These are phyloP conservation scores for Lophius piscatorius DNA, from an alignment of 2,113 vertebrate species.

Conservation along the genomic window DNA sequence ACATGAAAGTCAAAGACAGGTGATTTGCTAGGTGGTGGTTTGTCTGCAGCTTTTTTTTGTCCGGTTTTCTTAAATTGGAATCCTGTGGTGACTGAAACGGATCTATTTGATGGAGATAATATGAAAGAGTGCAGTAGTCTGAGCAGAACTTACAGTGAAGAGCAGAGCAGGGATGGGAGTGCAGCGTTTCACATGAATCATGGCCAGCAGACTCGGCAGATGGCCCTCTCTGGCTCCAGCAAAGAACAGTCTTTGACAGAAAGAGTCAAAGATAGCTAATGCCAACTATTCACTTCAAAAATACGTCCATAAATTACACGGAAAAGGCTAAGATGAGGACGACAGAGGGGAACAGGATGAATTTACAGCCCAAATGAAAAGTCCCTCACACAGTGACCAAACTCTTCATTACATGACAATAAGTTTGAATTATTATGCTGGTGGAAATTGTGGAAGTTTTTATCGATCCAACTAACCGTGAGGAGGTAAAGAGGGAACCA, in stretches of 20 bases:
- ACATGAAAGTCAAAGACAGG: background rate
- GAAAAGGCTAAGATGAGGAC: background rate
- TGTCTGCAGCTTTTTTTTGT: background rate
- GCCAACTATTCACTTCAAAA: background rate
- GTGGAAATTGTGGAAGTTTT: background rate
- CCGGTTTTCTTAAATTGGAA: no score
- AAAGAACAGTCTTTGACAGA: slow-evolving; percentile 86
- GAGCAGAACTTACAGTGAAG: slow-evolving; percentile 85
- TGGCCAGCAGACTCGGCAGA: slow-evolving; percentile 90
- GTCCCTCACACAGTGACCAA: no score
- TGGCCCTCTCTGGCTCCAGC: slow-evolving; percentile 93
- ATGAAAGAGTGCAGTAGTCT: background rate
- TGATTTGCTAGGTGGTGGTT: background rate
- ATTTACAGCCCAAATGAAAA: no score
- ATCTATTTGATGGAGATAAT: background rate
- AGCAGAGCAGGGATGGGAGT: slow-evolving; percentile 92
- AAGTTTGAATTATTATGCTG: background rate
- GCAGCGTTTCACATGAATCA: slow-evolving; percentile 91
- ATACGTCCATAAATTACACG: background rate
- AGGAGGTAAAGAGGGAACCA: slow-evolving; percentile 89
- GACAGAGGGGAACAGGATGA: background rate
- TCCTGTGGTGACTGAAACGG: background rate
- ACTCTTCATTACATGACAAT: no score
- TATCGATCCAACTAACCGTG: slow-evolving; percentile 78
- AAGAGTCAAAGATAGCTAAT: background rate